Evolutionary conservation across 2,797 vertebrate genomes (phyloP).

Genomic region (Salarias fasciatus): DNA sequence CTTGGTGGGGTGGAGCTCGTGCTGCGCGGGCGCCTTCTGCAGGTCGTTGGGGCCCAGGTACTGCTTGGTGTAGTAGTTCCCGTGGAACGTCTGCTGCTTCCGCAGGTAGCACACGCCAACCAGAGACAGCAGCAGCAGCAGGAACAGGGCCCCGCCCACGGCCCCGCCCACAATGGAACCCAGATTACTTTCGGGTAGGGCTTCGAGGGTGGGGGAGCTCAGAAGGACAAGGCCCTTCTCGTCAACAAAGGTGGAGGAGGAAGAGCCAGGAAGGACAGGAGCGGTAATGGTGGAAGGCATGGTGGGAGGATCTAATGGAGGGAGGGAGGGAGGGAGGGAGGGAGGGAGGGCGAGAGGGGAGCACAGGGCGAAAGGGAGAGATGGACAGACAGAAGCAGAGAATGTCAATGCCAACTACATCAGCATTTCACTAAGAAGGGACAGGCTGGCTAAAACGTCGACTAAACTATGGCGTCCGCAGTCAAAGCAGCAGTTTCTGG

Average conservation of each 20-base stretch:
- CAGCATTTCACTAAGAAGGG: constrained; percentile 76
- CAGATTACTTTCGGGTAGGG: constrained; percentile 91
- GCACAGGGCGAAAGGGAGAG: constrained; percentile 73
- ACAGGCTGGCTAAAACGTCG: constrained; percentile 58
- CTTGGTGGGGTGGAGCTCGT: constrained; percentile 85
- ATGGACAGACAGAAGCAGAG: constrained; percentile 94
- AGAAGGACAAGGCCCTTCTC: constrained; percentile 86
- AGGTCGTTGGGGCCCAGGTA: constrained; percentile 93
- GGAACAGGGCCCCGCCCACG: constrained; percentile 94
- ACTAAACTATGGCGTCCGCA: constrained; percentile 39
- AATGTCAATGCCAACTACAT: constrained; percentile 94
- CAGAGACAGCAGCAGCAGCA: constrained; percentile 91
- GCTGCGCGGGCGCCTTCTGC: constrained; percentile 91
- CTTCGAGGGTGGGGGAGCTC: constrained; percentile 91
- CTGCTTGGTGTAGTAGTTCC: constrained; percentile 97
- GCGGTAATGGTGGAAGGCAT: constrained; percentile 92
- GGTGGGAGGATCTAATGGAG: constrained; percentile 99
- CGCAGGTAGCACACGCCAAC: constrained; percentile 90
- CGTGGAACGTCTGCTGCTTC: constrained; percentile 92
- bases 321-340: constrained; percentile 86
- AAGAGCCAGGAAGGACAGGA: constrained; percentile 89
- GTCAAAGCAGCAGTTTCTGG: not conserved
- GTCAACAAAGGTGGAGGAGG: constrained; percentile 85
- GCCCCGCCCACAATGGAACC: constrained; percentile 94
- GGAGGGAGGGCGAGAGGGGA: constrained; percentile 83